These are phyloP conservation scores for Nemotelus pantherinus DNA, from an alignment of 2,888 invertebrate genomes.

Conservation along the genomic window DNA sequence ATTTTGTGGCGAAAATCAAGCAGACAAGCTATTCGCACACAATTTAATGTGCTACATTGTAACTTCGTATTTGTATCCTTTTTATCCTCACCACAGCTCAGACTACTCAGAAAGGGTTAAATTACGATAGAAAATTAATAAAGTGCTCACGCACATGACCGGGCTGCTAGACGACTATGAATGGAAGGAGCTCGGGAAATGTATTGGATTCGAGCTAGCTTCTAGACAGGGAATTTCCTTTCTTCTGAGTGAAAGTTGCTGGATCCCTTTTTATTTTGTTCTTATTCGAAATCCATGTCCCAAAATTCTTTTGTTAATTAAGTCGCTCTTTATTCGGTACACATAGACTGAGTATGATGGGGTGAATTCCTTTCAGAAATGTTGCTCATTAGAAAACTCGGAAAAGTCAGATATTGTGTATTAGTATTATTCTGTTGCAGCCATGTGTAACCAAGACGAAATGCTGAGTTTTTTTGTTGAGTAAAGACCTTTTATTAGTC, in stretches of 20 bases:
- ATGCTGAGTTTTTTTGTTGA: constrained; percentile 13
- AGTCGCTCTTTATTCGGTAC: constrained; percentile 34
- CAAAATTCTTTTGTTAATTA: constrained; percentile 51
- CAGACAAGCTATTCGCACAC: not conserved
- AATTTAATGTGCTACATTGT: not conserved
- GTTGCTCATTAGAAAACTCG: constrained; percentile 41
- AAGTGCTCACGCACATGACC: constrained; percentile 48
- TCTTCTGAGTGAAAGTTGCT: not conserved
- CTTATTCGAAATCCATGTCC: constrained; percentile 27
- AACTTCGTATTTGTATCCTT: not conserved
- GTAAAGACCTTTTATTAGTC: not conserved
- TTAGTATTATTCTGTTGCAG: constrained; percentile 44
- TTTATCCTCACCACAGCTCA: not conserved
- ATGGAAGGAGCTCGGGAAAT: too few relatives aligned
- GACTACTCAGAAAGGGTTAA: constrained; percentile 45
- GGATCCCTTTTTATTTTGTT: constrained; percentile 33
- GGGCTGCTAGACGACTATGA: not conserved
- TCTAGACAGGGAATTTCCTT: not conserved
- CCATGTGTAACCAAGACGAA: constrained; percentile 48
- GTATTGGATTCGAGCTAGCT: too few relatives aligned
- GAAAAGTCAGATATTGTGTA: constrained; percentile 37
- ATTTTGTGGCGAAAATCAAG: constrained; percentile 17
- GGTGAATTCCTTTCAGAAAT: constrained; percentile 45
- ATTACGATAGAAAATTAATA: constrained; percentile 49
- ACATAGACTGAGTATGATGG: constrained; percentile 22